Evolutionary conservation across 1,140 invertebrate genomes (phyloP).

Genomic region (Drosophila hydei): DNA sequence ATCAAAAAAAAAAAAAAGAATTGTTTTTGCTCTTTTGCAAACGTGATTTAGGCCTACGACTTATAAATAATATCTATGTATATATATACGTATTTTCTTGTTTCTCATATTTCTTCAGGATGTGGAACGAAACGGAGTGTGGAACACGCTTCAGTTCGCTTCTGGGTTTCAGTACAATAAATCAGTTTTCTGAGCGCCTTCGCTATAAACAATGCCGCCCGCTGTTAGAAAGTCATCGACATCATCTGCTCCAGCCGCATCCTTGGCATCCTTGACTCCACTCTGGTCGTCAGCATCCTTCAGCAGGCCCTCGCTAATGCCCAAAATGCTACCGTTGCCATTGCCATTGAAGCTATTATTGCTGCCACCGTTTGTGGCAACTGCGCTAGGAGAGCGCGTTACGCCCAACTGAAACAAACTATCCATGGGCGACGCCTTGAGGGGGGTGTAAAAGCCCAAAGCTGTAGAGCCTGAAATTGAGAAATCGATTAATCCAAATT

Average conservation of each 20-base stretch:
- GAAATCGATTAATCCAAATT: constrained; percentile 3
- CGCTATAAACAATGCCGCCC: constrained; percentile 87
- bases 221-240: constrained; percentile 85
- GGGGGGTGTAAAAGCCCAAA: constrained; percentile 87
- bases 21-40: constrained; percentile 26
- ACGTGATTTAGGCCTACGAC: constrained; percentile 54
- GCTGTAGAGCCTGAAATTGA: constrained; percentile 76
- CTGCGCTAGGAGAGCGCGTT: constrained; percentile 83
- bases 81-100: constrained; percentile 31
- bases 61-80: constrained; percentile 70
- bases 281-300: constrained; percentile 32
- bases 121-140: not conserved
- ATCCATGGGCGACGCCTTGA: constrained; percentile 85
- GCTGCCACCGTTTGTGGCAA: constrained; percentile 50
- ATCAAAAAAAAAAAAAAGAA: constrained; percentile 57
- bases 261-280: not conserved
- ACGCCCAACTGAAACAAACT: constrained; percentile 87
- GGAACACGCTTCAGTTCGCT: not conserved
- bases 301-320: constrained; percentile 60
- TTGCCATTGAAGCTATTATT: constrained; percentile 43
- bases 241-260: constrained; percentile 21
- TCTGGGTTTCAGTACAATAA: constrained; percentile 85
- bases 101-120: not conserved
- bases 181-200: constrained; percentile 86
- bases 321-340: constrained; percentile 58